Conservation (phyloP, 2,113 vertebrate species). For the Megaptera novaeangliae region DNA sequence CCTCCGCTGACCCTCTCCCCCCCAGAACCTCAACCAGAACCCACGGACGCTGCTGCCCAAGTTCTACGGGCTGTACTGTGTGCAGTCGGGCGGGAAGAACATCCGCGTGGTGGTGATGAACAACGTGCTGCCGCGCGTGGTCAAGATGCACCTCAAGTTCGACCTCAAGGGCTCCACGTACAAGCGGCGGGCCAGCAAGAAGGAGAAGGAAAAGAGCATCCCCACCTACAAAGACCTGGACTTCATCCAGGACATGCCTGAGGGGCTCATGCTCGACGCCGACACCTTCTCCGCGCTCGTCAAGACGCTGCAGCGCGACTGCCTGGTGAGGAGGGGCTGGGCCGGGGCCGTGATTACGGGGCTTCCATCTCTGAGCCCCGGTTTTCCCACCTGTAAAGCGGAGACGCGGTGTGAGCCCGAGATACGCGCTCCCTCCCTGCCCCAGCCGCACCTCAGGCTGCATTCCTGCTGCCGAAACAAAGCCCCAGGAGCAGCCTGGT, state of each 20-base stretch:
- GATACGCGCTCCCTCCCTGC: neutral
- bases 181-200: conserved; percentile 95
- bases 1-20: neutral
- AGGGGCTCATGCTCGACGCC: conserved; percentile 93
- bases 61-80: conserved; percentile 98
- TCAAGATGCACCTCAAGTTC: conserved; percentile 98
- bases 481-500: neutral
- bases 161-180: conserved; percentile 98
- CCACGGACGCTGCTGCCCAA: conserved; percentile 96
- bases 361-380: neutral
- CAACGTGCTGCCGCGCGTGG: conserved; percentile 94
- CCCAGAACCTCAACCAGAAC: conserved; percentile 95
- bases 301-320: conserved; percentile 96
- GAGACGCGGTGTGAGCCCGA: rapidly evolving
- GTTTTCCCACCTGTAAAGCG: rapidly evolving
- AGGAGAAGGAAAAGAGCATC: conserved; percentile 93
- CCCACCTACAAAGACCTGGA: conserved; percentile 98
- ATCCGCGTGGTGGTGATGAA: conserved; percentile 99
- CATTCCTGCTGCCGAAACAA: neutral
- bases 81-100: conserved; percentile 98
- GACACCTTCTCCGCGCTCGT: conserved; percentile 94
- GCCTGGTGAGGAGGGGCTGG: conserved; percentile 86
- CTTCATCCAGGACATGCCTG: conserved; percentile 94
- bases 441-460: neutral
- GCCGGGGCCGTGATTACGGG: neutral